Percentiles rank a stretch among this genome's conserved stretches.
These are phyloP conservation scores for Tupiocoris notatus DNA, from an alignment of 2,888 invertebrate genomes.

Conservation along the genomic window DNA sequence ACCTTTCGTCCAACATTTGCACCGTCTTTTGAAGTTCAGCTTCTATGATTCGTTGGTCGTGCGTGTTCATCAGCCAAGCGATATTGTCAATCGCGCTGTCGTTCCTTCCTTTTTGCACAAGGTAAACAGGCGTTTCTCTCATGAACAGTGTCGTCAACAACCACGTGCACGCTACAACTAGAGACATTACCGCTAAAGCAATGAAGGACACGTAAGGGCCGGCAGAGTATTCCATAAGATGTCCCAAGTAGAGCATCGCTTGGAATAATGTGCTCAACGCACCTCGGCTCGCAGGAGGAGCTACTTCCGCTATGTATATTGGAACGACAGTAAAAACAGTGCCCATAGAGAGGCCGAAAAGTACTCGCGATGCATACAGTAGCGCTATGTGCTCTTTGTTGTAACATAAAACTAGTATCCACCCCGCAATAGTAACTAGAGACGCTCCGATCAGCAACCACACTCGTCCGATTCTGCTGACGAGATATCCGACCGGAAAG, in stretches of 20 bases:
- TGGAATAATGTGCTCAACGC: slow-evolving; percentile 47
- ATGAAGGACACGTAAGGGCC: slow-evolving; percentile 47
- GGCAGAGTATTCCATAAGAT: slow-evolving; percentile 46
- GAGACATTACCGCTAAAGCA: slow-evolving; percentile 43
- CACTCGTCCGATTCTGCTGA: slow-evolving; percentile 43
- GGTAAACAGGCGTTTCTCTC: slow-evolving; percentile 48
- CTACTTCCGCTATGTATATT: slow-evolving; percentile 48
- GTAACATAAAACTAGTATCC: slow-evolving; percentile 44
- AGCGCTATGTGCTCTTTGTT: slow-evolving; percentile 32
- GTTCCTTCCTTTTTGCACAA: slow-evolving; percentile 38
- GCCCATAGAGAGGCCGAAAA: slow-evolving; percentile 49
- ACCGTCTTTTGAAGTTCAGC: slow-evolving; percentile 18
- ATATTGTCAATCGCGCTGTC: slow-evolving; percentile 40
- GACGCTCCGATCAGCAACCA: slow-evolving; percentile 40
- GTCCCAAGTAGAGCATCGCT: slow-evolving; percentile 48
- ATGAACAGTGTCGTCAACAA: slow-evolving; percentile 44
- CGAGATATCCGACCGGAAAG: slow-evolving; percentile 46
- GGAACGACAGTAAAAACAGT: slow-evolving; percentile 47
- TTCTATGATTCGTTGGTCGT: slow-evolving; percentile 16
- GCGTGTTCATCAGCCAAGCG: slow-evolving; percentile 30
- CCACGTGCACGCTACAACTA: slow-evolving; percentile 43
- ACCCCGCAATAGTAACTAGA: slow-evolving; percentile 41
- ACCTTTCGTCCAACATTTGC: slow-evolving; percentile 9
- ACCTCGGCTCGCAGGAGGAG: slow-evolving; percentile 46
- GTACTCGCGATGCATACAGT: slow-evolving; percentile 45